A percentile compares a stretch with the other conserved stretches of the same genome.
Evolutionary conservation across 2,888 invertebrate genomes (phyloP).

Genomic region (Chirona hameri): DNA sequence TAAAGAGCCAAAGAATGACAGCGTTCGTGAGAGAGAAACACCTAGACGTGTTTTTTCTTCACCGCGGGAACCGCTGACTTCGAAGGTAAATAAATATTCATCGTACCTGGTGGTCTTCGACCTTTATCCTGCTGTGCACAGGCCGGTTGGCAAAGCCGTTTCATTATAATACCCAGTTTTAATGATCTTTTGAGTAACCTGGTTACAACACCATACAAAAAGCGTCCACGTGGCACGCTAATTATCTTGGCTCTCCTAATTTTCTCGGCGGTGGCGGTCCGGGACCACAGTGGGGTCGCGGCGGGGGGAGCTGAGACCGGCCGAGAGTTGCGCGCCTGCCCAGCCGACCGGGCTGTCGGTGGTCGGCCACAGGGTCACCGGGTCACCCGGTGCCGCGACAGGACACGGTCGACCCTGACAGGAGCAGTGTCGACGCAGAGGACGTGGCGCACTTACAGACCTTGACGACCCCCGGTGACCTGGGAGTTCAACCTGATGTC

Average conservation of each 20-base stretch:
- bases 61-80: too few species aligned
- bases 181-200: neutral
- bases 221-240: neutral
- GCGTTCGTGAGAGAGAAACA: too few species aligned
- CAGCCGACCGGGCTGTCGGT: neutral
- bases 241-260: neutral
- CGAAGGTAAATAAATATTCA: neutral
- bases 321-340: neutral
- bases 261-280: neutral
- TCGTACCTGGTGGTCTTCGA: neutral
- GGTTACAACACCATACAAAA: constrained; percentile 7
- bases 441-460: too few species aligned
- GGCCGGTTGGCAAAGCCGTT: neutral
- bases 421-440: too few species aligned
- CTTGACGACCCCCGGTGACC: too few species aligned
- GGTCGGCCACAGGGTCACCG: too few species aligned
- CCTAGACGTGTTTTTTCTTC: too few species aligned
- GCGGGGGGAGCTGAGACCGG: too few species aligned
- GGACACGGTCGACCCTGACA: too few species aligned
- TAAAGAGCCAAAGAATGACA: too few species aligned
- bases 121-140: neutral
- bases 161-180: constrained; percentile 1
- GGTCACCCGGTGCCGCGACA: too few species aligned
- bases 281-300: neutral
- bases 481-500: too few species aligned